Evolutionary conservation across 2,888 invertebrate species (phyloP), one percentile per base, ranked within the genome.

Genomic region (Halictus ligatus): DNA sequence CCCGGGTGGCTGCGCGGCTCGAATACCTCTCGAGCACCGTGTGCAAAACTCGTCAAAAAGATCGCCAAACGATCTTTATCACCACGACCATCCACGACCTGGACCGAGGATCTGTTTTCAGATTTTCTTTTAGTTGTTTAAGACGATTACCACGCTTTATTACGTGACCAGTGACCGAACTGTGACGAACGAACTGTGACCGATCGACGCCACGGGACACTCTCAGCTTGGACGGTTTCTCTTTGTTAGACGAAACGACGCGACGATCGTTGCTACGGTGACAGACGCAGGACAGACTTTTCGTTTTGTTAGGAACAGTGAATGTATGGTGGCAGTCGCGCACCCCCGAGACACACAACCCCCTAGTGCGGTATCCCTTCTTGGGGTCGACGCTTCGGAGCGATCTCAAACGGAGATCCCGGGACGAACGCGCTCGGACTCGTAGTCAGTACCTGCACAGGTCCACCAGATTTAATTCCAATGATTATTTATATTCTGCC

Each of bases 401-500:
- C 43, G 76, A 73, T 64, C 76, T 73, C 75, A n/a, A 3, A 13
- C 54, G 48, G 67, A 75, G 67, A 64, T 72, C 54, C 35, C 21
- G 21, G 71, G 46, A 73, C 75, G 85, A 75, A 81, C 74, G 86
- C 80, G 83, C 40, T 73, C 73, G 74, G 87, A 79, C 85, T 86
- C 85, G 84, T 85, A 91, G 90, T 91, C 91, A 91, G 84, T 91
- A 87, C 90, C 86, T 87, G 87, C 88, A 81, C 86, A 86, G 81
- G 88, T 79, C 84, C 89, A 81, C 90, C 92, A 84, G 88, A 86
- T 84, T 84, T 88, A 87, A 88, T 69, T 83, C 87, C 87, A 87
- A 89, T 91, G 89, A 92, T 91, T 92, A 92, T 92, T 92, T 92
- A 92, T 92, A 89, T 87, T 86, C 78, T 83, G 78, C 88, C 84